These are phyloP conservation scores for Neodon shergylaensis DNA, from an alignment of 2,113 vertebrate genomes.

Conservation along the genomic window DNA sequence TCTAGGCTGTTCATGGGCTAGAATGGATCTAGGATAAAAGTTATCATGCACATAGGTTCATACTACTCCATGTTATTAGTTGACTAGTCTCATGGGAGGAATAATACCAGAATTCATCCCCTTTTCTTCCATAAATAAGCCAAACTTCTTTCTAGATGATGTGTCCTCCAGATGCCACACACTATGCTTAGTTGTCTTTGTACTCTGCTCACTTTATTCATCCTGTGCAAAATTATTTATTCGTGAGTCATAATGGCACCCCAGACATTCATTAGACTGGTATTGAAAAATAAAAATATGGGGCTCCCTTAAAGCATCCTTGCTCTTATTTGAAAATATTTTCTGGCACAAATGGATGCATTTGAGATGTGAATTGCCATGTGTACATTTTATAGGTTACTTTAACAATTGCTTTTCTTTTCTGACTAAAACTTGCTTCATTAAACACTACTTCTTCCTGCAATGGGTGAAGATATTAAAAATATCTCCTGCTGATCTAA, in stretches of 20 bases:
- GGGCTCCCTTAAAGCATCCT: slow-evolving; percentile 48
- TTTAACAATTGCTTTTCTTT: slow-evolving; percentile 35
- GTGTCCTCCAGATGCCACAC: neutral
- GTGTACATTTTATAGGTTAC: slow-evolving; percentile 40
- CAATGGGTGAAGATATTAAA: slow-evolving; percentile 48
- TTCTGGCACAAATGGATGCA: slow-evolving; percentile 11
- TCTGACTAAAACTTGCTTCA: slow-evolving; percentile 58
- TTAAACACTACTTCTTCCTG: slow-evolving; percentile 56
- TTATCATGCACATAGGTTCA: neutral
- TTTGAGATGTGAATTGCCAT: slow-evolving; percentile 63
- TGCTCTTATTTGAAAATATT: slow-evolving; percentile 55
- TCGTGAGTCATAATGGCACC: neutral
- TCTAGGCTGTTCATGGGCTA: neutral
- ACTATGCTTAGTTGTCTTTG: neutral
- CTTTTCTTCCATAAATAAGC: neutral
- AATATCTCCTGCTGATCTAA: slow-evolving; percentile 36
- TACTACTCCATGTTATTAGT: neutral
- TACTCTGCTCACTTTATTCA: neutral
- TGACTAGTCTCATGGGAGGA: neutral
- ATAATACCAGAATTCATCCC: neutral
- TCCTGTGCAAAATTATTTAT: neutral
- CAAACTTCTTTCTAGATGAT: neutral
- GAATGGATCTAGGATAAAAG: neutral
- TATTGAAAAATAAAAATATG: slow-evolving; percentile 29
- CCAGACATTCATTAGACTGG: neutral